Evolutionary conservation across 2,113 vertebrate species (phyloP).

Genomic region (Toxotes jaculatrix): DNA sequence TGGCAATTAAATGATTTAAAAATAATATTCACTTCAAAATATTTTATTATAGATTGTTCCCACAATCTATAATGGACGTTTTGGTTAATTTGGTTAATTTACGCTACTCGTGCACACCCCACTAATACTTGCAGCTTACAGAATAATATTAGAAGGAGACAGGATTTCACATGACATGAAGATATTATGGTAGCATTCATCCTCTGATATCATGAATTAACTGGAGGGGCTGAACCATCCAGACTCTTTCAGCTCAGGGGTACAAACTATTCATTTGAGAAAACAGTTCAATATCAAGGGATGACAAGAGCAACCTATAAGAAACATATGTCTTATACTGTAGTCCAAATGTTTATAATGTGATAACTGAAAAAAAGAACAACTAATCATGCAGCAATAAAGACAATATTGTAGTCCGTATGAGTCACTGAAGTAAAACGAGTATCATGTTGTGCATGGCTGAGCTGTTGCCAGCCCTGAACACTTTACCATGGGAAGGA

Average conservation of each 20-base stretch:
- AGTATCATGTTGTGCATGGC: constrained; percentile 20
- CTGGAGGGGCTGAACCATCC: not conserved
- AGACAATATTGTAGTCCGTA: constrained; percentile 8
- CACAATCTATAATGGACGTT: too few relatives aligned
- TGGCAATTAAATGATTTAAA: not conserved
- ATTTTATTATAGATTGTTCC: too few relatives aligned
- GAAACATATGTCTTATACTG: not conserved
- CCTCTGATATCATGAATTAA: constrained; percentile 7
- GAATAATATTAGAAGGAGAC: too few relatives aligned
- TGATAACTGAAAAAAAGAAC: not conserved
- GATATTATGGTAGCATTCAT: too few relatives aligned
- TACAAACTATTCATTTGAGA: not conserved
- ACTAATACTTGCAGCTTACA: too few relatives aligned
- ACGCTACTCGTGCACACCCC: not conserved
- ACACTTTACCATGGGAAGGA: constrained; percentile 17
- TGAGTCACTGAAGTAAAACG: constrained; percentile 22
- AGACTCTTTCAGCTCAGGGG: not conserved
- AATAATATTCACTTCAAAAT: too few relatives aligned
- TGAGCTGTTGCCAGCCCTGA: constrained; percentile 28
- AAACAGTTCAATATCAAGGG: not conserved
- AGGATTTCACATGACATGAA: too few relatives aligned
- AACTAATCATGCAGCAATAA: constrained; percentile 5
- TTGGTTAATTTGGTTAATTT: too few relatives aligned
- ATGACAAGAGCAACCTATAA: constrained; percentile 2
- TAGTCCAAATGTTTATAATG: constrained; percentile 5